Evolutionary conservation across 2,113 vertebrate species (phyloP), one percentile per base, ranked within the genome.

Genomic region (Gobius niger): DNA sequence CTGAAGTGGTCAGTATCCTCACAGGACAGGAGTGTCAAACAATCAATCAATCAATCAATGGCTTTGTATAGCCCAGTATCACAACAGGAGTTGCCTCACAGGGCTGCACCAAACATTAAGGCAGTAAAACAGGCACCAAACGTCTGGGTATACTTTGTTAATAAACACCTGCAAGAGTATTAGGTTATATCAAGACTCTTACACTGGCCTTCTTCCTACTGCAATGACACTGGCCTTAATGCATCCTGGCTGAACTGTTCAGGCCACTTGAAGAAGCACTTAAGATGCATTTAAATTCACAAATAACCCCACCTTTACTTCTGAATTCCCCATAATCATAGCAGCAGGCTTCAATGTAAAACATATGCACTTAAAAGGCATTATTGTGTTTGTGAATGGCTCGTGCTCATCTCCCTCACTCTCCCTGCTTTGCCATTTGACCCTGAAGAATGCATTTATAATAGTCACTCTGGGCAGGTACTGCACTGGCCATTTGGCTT

Each of bases 371-470:
- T 60, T 24, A 24, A 74, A 74, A 24, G 72, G 65, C 66, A 19
- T 73, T 56, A 19, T 51, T 9, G 9, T 64, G 67, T 76, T 65
- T 34, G 46, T 63, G 54, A 51, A 14, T 49, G 49, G 49, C 49
- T 7, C 63, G 66, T 60, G 74, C 44, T 54, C 34, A 44, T 62
- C 73, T 69, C 15, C 56, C 57, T 15, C 52, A 9, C 47, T 70
- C 49, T 44, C 18, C 47, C 61, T 64, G n/a, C 61, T 49, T 51
- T 73, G 18, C 63, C 76, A 46, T 49, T 67, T 63, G 70, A 34
- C 64, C 24, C 44, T 66, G 53, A 49, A 63, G 76, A 72, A 72
- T 40, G 56, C 62, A 76, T 73, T 63, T 60, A 74, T 56, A 66
- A 67, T 15, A 60, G 63, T 61, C 63, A 76, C 53, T 66, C 60